phyloP scores from a whole-genome alignment of 2,113 vertebrate genomes.

The Syngnathoides biaculeatus region DNA sequence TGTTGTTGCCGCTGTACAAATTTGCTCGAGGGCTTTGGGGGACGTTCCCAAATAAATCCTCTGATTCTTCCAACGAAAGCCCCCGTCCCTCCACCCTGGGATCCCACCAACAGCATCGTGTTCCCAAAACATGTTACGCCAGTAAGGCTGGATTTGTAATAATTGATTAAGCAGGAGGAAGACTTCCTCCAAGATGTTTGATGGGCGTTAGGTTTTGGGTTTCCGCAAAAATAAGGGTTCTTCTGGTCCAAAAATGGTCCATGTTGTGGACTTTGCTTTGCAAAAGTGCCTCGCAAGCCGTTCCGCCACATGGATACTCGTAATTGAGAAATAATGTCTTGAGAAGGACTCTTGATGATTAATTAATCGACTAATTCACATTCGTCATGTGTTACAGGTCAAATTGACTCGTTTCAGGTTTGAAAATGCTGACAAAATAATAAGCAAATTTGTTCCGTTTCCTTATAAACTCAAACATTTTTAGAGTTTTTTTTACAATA shows the following conservation, averaged over 20 bases:
- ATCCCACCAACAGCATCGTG: not conserved
- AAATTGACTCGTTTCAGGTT: not conserved
- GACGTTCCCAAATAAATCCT: slow-evolving; percentile 57
- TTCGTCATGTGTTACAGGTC: not conserved
- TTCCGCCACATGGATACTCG: too few relatives aligned
- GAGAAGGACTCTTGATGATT: not conserved
- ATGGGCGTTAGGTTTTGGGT: too few relatives aligned
- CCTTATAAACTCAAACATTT: too few relatives aligned
- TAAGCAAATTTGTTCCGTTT: too few relatives aligned
- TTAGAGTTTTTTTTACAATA: too few relatives aligned
- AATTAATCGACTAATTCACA: not conserved
- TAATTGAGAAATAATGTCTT: not conserved
- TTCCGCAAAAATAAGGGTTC: too few relatives aligned
- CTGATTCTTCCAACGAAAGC: slow-evolving; percentile 14
- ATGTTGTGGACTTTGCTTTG: not conserved
- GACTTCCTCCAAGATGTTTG: too few relatives aligned
- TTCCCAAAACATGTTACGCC: not conserved
- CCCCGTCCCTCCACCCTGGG: not conserved
- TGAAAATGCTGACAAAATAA: too few relatives aligned
- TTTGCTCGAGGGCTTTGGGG: slow-evolving; percentile 61
- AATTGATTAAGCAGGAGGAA: too few relatives aligned
- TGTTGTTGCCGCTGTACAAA: slow-evolving; percentile 71
- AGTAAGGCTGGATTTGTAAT: not conserved
- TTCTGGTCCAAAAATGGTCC: too few relatives aligned
- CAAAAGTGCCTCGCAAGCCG: not conserved